Evolutionary conservation across 2,113 vertebrate species (phyloP).

Genomic region (Oryzias melastigma): DNA sequence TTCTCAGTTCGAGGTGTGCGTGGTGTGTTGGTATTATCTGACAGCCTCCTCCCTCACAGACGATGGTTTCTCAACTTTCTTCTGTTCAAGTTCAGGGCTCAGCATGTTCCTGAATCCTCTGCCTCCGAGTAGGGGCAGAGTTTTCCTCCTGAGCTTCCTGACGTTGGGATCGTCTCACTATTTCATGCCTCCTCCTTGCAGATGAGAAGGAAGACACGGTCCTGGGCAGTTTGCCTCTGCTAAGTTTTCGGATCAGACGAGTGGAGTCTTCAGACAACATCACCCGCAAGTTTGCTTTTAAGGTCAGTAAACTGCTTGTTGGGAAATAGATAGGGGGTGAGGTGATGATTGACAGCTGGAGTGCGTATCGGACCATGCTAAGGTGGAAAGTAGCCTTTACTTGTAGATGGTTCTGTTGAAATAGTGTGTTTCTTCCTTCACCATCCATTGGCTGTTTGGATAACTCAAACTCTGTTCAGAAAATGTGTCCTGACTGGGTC

Average conservation of each 20-base stretch:
- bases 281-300: conserved; percentile 92
- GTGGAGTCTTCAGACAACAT: conserved; percentile 89
- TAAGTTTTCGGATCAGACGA: conserved; percentile 87
- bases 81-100: too few relatives aligned
- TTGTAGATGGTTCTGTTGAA: too few relatives aligned
- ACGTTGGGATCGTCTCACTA: conserved; percentile 1
- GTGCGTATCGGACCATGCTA: too few relatives aligned
- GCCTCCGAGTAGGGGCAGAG: not conserved
- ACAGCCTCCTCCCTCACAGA: too few relatives aligned
- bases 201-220: conserved; percentile 93
- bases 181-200: conserved; percentile 46
- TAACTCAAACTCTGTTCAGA: too few relatives aligned
- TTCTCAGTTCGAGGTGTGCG: conserved; percentile 7
- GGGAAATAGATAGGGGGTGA: not conserved
- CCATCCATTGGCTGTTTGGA: too few relatives aligned
- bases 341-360: not conserved
- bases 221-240: conserved; percentile 90
- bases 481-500: too few relatives aligned
- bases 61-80: too few relatives aligned
- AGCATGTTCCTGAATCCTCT: too few relatives aligned
- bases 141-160: not conserved
- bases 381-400: too few relatives aligned
- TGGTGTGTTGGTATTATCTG: not conserved
- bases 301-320: conserved; percentile 80
- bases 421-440: too few relatives aligned